Evolutionary conservation across 2,888 invertebrate species (phyloP).

Genomic region (Stenotaenia linearis): DNA sequence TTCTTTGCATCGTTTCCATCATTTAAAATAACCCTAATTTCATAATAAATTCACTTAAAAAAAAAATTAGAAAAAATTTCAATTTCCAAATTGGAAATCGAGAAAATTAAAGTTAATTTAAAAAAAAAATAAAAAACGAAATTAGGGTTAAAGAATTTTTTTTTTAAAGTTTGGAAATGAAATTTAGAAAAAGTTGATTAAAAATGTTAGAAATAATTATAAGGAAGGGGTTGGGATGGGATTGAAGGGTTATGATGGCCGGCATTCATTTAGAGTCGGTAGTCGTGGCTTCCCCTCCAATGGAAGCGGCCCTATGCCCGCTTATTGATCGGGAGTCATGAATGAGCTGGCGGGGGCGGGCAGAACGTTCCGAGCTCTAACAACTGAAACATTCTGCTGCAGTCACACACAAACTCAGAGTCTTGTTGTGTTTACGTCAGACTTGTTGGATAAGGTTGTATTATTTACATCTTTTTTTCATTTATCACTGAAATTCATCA

Average conservation of each 20-base stretch:
- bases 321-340: constrained; percentile 9
- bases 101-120: too few relatives aligned
- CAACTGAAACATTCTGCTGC: neutral
- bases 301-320: constrained; percentile 9
- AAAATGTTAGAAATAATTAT: neutral
- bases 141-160: neutral
- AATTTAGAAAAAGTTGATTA: neutral
- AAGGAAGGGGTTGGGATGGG: neutral
- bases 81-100: too few relatives aligned
- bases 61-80: neutral
- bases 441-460: neutral
- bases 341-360: constrained; percentile 3
- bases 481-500: too few relatives aligned
- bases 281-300: neutral
- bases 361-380: neutral
- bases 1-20: neutral
- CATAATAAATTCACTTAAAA: neutral
- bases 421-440: neutral
- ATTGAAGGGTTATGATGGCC: neutral
- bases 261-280: neutral
- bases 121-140: neutral
- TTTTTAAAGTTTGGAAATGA: neutral
- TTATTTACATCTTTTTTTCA: neutral
- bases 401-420: neutral
- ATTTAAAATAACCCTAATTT: neutral